Evolutionary conservation across 2,113 vertebrate species (phyloP), one percentile per base, ranked within the genome.

Genomic region (Ameiurus melas): DNA sequence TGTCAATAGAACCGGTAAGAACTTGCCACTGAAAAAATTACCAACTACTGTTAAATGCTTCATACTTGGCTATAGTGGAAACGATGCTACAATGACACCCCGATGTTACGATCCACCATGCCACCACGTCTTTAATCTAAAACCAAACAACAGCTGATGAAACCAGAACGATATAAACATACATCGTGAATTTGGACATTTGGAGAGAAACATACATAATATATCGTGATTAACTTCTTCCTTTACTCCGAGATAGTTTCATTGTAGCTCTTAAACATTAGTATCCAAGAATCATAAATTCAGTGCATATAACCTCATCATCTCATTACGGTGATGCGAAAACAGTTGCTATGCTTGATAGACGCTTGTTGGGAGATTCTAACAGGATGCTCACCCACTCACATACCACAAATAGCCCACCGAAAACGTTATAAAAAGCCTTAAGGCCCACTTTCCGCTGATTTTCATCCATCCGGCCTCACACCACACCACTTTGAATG

Each of bases 341-440:
- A 68, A 66, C 47, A 88, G 47, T 85, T 25, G 60, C 82, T 66
- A 70, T 51, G 33, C 55, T 33, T 80, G 60, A 78, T 70, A n/a
- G 64, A 82, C 36, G 78, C 78, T 62, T 43, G 36, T 82, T 57
- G 53, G 73, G 73, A 80, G 83, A 88, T 80, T 25, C 73, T 78
- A 83, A 68, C 87, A 88, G 87, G 71, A 86, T 68, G 85, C 79
- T 55, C 88, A 78, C 85, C 70, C 85, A 86, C 80, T 20, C 80
- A 5, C 25, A n/a, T 22, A 79, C 86, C 86, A 81, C 86, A 87
- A 80, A 90, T 87, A 85, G 36, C 47, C 12, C 22, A 53, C 58
- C 20, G 64, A 86, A 87, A 73, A 85, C 33, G 25, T 83, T 77
- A 88, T 86, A 80, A 88, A 87, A 90, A 78, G n/a, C 77, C 36